A percentile compares a stretch with the other conserved stretches of the same genome.
Evolutionary conservation across 2,113 vertebrate species (phyloP).

Genomic region (Alexandromys fortis): DNA sequence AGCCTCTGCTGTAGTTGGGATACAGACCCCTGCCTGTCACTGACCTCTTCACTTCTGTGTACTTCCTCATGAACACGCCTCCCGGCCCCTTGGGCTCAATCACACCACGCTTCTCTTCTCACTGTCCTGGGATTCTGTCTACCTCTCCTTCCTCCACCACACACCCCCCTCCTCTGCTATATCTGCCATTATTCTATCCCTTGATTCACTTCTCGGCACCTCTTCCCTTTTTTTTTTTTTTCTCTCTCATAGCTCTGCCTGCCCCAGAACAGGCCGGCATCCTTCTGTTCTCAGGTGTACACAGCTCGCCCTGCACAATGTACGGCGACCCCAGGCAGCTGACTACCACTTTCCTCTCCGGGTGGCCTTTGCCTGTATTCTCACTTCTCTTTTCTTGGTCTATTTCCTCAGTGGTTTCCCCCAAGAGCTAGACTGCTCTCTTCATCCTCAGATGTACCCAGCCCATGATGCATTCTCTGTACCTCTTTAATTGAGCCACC

Average conservation of each 20-base stretch:
- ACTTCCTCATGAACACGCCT: not conserved
- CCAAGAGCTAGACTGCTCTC: not conserved
- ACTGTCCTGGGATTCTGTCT: not conserved
- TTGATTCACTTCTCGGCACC: not conserved
- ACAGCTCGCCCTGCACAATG: not conserved
- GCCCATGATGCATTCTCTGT: not conserved
- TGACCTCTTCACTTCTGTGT: not conserved
- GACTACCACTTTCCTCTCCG: not conserved
- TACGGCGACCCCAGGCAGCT: not conserved
- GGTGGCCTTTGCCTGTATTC: not conserved
- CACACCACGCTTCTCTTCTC: not conserved
- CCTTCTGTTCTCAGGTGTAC: not conserved
- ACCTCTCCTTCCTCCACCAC: too few species aligned
- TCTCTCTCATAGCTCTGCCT: not conserved
- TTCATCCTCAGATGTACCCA: not conserved
- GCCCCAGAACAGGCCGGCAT: not conserved
- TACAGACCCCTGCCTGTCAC: not conserved
- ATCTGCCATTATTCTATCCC: not conserved
- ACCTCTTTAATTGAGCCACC: not conserved
- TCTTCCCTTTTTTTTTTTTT: not conserved
- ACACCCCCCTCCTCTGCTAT: not conserved
- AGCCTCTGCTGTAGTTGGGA: not conserved
- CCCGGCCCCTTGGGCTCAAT: not conserved
- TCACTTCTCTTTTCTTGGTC: not conserved
- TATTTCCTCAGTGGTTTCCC: not conserved